These are phyloP conservation scores for Sepiola atlantica DNA, from an alignment of 2,888 invertebrate genomes.

Conservation along the genomic window DNA sequence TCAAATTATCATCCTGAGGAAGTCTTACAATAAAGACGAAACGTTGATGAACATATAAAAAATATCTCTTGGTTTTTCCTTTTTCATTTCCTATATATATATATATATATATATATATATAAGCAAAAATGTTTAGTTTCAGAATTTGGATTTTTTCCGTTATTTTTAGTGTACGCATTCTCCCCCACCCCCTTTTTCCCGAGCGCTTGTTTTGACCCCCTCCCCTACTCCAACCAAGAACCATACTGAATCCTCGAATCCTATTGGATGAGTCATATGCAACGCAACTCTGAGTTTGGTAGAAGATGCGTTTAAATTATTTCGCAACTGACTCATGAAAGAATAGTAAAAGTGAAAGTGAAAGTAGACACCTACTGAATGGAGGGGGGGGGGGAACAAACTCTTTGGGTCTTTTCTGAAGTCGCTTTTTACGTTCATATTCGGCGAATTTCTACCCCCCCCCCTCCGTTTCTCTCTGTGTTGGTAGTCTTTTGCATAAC, in stretches of 20 bases:
- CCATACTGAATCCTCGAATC: not conserved
- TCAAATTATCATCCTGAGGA: too few species aligned
- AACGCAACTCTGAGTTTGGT: not conserved
- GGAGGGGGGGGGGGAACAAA: not conserved
- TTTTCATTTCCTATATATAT: too few species aligned
- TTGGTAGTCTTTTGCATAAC: constrained; percentile 1
- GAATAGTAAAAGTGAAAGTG: not conserved
- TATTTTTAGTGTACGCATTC: not conserved
- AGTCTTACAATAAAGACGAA: too few species aligned
- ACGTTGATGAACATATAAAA: too few species aligned
- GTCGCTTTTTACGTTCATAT: not conserved
- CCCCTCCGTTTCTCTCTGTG: not conserved
- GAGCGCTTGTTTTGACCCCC: not conserved
- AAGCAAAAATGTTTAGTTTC: too few species aligned
- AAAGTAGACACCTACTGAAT: not conserved
- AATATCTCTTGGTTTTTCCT: too few species aligned
- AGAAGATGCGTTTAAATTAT: constrained; percentile 1
- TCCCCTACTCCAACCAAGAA: not conserved
- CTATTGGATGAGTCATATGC: constrained; percentile 32
- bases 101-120: not conserved
- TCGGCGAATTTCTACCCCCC: not conserved
- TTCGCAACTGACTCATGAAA: constrained; percentile 8
- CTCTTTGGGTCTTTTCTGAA: not conserved
- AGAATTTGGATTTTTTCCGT: not conserved
- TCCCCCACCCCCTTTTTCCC: not conserved